Evolutionary conservation across 2,888 invertebrate genomes (phyloP).

Genomic region (Spodoptera picta): DNA sequence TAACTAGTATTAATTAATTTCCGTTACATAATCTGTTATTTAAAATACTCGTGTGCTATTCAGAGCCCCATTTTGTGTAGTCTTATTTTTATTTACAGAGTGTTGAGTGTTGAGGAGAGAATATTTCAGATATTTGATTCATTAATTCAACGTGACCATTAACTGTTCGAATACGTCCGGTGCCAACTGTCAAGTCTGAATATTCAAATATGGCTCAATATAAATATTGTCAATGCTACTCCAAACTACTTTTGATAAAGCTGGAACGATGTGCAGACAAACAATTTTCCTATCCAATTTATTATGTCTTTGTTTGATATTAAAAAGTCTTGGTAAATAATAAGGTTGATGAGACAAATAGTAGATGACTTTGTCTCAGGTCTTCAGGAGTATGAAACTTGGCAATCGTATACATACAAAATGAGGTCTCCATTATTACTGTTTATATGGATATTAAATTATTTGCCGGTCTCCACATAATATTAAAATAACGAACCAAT

Average conservation of each 20-base stretch:
- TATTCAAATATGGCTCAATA: constrained; percentile 9
- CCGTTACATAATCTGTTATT: constrained; percentile 17
- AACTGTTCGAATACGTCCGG: constrained; percentile 6
- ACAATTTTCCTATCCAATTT: too few relatives aligned
- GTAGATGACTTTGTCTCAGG: too few relatives aligned
- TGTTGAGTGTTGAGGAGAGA: background rate
- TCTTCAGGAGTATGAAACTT: too few relatives aligned
- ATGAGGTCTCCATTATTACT: too few relatives aligned
- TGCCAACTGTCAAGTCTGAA: constrained; percentile 14
- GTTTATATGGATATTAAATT: too few relatives aligned
- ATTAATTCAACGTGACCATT: constrained; percentile 6
- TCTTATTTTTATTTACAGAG: constrained; percentile 2
- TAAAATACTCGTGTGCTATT: constrained; percentile 25
- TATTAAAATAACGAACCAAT: constrained; percentile 20
- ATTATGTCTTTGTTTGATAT: too few relatives aligned
- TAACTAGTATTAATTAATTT: constrained; percentile 47
- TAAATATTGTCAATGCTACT: constrained; percentile 5
- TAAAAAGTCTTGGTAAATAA: too few relatives aligned
- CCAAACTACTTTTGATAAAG: background rate
- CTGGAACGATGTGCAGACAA: too few relatives aligned
- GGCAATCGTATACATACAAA: too few relatives aligned
- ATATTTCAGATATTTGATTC: constrained; percentile 3
- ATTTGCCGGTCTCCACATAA: constrained; percentile 3
- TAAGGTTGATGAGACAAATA: too few relatives aligned
- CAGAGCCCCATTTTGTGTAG: constrained; percentile 5